phyloP scores from a whole-genome alignment of 2,888 invertebrate species.

The Drosophila ustulata region DNA sequence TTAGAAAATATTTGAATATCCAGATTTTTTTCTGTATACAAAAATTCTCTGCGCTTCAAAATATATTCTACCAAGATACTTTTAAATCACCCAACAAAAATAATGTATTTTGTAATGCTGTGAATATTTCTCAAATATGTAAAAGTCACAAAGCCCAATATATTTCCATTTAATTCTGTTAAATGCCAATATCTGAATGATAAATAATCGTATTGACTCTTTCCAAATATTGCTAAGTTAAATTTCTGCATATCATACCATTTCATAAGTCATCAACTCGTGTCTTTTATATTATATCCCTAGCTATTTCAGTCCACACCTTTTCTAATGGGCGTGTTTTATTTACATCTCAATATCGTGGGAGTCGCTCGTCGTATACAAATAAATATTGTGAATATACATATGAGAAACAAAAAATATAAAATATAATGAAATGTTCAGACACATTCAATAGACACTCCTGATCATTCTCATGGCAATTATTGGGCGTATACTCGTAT shows the following conservation, averaged over 20 bases:
- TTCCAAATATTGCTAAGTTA: background rate
- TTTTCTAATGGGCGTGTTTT: conserved; percentile 54
- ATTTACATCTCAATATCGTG: conserved; percentile 54
- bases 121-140: background rate
- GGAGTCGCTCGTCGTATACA: conserved; percentile 21
- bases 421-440: conserved; percentile 10
- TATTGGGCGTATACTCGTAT: conserved; percentile 23
- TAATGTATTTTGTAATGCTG: background rate
- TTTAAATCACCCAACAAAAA: background rate
- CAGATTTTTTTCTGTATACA: background rate
- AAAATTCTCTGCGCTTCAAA: background rate
- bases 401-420: conserved; percentile 1
- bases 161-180: background rate
- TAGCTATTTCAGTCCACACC: conserved; percentile 19
- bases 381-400: conserved; percentile 1
- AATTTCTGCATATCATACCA: background rate
- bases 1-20: background rate
- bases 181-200: background rate
- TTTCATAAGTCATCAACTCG: background rate
- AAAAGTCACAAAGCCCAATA: background rate
- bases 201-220: background rate
- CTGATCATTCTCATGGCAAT: conserved; percentile 17
- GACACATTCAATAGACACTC: conserved; percentile 6
- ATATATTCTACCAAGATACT: background rate
- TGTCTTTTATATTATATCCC: conserved; percentile 11